Base-by-base conservation (phyloP, 35 echinoderm and acorn worm species). In the Hemicentrotus pulcherrimus region DNA sequence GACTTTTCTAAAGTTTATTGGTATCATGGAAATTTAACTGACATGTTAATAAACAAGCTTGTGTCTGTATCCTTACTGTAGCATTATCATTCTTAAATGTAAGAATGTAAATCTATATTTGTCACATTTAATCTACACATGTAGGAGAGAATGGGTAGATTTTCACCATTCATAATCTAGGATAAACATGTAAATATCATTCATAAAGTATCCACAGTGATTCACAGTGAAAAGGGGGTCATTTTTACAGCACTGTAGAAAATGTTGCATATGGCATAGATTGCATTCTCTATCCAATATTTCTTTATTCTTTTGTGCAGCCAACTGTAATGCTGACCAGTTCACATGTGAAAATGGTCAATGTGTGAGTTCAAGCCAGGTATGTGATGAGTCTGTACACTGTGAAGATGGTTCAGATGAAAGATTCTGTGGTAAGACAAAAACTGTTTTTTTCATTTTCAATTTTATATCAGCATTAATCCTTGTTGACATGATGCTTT, bases 351-450 rank as follows among this genome's bases (percentile, higher is more conserved):
- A 93, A 9, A 58, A 22, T 50, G 45, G n/a, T 15, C 32, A 14
- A n/a, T 93, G 91, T 58, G 46, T 93, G 30, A 13, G 11, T 47
- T 14, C 2, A 32, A 48, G 12, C 30, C 5, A 50, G 10, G 46
- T 93, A 4, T 93, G 91, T 58, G 48, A 93, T 58, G 46, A 30
- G 3, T 32, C 48, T 14, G 15, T 58, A 14, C 45, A 93, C 48
- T 93, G 91, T 58, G 9, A 93, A 31, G 91, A 93, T 52, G 91
- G 91, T 4, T 46, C 46, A 47, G 91, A 93, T 58, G 91, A 93
- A 93, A 93, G 91, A 58, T 50, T 46, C 48, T 93, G 91, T 58
- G 48, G 91, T 93, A 90, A 90, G 31, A 41, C 18, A 87, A 87
- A 87, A 87, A 3, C 11, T 13, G 19, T 13, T 31, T 1, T 31